These are phyloP conservation scores for Aradophagus sp. DNA, from an alignment of 1,140 invertebrate genomes.

Conservation along the genomic window DNA sequence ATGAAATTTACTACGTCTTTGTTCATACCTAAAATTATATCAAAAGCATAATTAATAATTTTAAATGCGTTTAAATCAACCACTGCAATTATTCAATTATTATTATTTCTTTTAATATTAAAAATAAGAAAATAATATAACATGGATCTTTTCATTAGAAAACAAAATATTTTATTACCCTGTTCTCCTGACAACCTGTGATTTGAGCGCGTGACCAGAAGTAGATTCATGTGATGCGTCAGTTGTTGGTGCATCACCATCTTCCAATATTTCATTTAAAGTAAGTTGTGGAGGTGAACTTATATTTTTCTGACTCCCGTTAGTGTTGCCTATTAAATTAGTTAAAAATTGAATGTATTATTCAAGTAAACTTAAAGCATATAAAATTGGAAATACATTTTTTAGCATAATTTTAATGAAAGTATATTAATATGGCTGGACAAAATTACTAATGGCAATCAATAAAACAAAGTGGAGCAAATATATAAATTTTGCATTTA, in stretches of 20 bases:
- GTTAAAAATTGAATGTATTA: not conserved
- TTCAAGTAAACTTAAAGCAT: conserved; percentile 2
- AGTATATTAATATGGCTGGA: too few species aligned
- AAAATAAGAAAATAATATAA: too few species aligned
- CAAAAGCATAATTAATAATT: not conserved
- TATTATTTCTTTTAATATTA: not conserved
- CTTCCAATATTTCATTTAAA: conserved; percentile 84
- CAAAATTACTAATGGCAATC: too few species aligned
- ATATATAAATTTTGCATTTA: too few species aligned
- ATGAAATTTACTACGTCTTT: conserved; percentile 82
- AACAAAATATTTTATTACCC: conserved; percentile 46
- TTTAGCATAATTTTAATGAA: too few species aligned
- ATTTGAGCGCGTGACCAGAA: conserved; percentile 55
- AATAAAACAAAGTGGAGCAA: too few species aligned
- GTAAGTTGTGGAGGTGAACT: conserved; percentile 74
- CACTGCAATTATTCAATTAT: too few species aligned
- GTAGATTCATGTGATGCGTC: conserved; percentile 41
- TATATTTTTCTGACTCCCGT: conserved; percentile 47
- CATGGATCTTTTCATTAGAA: too few species aligned
- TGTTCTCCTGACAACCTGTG: conserved; percentile 64
- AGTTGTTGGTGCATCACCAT: conserved; percentile 73
- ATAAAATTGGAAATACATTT: too few species aligned
- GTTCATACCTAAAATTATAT: conserved; percentile 76
- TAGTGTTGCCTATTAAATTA: conserved; percentile 53
- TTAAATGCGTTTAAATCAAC: not conserved